Percentiles rank a stretch among this genome's conserved stretches.
Evolutionary conservation across 2,113 vertebrate genomes (phyloP).

Genomic region (Spea multiplicata): DNA sequence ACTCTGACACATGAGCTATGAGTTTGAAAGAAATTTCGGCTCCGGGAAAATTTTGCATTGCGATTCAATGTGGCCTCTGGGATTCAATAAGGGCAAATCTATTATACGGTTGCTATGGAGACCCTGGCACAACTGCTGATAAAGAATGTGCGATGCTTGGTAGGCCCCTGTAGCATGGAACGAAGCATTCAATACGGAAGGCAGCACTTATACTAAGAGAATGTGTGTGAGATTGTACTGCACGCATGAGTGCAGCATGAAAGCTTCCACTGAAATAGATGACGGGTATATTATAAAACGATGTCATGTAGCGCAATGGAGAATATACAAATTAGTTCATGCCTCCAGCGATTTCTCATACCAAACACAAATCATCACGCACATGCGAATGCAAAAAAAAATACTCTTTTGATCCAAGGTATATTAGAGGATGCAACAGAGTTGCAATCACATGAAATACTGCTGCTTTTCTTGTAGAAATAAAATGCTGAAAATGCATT

Average conservation of each 20-base stretch:
- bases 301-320: slow-evolving; percentile 57
- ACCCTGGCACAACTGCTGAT: slow-evolving; percentile 83
- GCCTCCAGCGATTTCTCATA: slow-evolving; percentile 53
- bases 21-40: slow-evolving; percentile 74
- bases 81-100: slow-evolving; percentile 89
- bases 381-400: slow-evolving; percentile 25
- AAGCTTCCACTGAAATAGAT: slow-evolving; percentile 39
- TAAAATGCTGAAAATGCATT: too few species aligned
- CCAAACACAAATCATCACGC: slow-evolving; percentile 53
- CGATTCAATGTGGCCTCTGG: slow-evolving; percentile 74
- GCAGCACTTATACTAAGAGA: neutral
- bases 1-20: slow-evolving; percentile 74
- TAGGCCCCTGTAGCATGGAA: slow-evolving; percentile 66
- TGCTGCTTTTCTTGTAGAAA: too few species aligned
- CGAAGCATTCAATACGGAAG: slow-evolving; percentile 55
- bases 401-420: too few species aligned
- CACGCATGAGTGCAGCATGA: slow-evolving; percentile 43
- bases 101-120: slow-evolving; percentile 91
- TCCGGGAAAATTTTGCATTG: slow-evolving; percentile 69
- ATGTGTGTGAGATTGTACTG: neutral
- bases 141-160: slow-evolving; percentile 74
- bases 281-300: slow-evolving; percentile 58
- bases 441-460: too few species aligned
- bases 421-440: too few species aligned
- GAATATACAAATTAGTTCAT: slow-evolving; percentile 63